Conservation (phyloP, 1,140 invertebrate genomes). For the Meloidogyne chitwoodi region DNA sequence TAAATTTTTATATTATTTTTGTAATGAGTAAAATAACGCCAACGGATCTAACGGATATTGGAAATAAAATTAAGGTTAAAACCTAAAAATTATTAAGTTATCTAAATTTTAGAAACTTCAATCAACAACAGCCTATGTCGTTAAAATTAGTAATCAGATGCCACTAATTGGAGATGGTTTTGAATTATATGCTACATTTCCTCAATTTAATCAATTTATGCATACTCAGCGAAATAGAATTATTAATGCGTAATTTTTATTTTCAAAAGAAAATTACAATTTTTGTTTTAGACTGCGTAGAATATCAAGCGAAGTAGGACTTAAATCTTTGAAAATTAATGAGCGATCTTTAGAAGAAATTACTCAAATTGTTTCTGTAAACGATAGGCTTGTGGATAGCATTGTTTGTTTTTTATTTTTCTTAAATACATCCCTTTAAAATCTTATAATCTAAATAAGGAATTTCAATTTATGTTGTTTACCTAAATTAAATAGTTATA, state of each 20-base stretch:
- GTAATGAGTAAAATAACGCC: background rate
- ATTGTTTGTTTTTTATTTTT: slow-evolving; percentile 9
- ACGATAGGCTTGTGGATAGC: slow-evolving; percentile 21
- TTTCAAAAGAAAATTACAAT: background rate
- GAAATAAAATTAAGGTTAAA: background rate
- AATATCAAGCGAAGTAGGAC: background rate
- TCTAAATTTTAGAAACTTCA: slow-evolving; percentile 27
- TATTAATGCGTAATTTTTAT: slow-evolving; percentile 3
- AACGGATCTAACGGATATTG: background rate
- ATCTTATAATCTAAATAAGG: background rate
- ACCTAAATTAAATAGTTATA: no score
- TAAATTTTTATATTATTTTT: background rate
- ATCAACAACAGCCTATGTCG: slow-evolving; percentile 11
- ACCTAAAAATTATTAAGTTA: background rate
- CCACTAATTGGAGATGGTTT: slow-evolving; percentile 25
- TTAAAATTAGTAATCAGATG: slow-evolving; percentile 23
- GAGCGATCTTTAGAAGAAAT: slow-evolving; percentile 9
- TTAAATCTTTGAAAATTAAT: slow-evolving; percentile 3
- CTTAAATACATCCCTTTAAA: no score
- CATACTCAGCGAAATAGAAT: slow-evolving; percentile 4
- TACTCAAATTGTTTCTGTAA: slow-evolving; percentile 2
- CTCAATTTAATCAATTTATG: slow-evolving; percentile 28
- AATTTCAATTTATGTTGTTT: background rate
- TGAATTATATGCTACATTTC: slow-evolving; percentile 29
- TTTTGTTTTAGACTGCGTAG: background rate